phyloP scores from a whole-genome alignment of 2,113 vertebrate genomes.

The Myocastor coypus region DNA sequence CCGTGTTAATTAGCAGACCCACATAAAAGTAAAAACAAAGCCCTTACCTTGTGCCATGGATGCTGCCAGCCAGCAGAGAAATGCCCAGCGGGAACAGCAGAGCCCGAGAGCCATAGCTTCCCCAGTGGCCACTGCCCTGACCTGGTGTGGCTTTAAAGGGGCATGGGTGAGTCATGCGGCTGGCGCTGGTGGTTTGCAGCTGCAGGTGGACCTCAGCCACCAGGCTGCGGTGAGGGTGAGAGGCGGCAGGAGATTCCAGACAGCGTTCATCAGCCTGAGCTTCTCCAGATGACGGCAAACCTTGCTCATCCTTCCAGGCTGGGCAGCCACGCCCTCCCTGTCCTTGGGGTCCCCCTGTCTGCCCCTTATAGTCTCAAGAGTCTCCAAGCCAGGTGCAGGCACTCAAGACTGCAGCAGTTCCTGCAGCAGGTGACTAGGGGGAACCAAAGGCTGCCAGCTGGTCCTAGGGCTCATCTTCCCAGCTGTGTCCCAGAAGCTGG shows the following conservation, averaged over 20 bases:
- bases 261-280: constrained; percentile 55
- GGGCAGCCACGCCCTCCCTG: not conserved
- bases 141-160: constrained; percentile 65
- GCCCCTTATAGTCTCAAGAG: not conserved
- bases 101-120: constrained; percentile 69
- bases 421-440: not conserved
- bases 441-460: not conserved
- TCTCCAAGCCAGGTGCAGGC: not conserved
- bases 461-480: not conserved
- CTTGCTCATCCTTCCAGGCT: not conserved
- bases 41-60: constrained; percentile 76
- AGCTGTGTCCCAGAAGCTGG: not conserved
- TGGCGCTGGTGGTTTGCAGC: constrained; percentile 59
- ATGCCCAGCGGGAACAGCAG: constrained; percentile 6
- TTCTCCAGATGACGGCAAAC: not conserved
- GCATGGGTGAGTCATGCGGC: constrained; percentile 67
- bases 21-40: not conserved
- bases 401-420: not conserved
- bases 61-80: constrained; percentile 63
- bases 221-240: constrained; percentile 39
- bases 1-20: not conserved
- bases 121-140: not conserved
- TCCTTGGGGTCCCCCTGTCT: not conserved
- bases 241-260: constrained; percentile 67
- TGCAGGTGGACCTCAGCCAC: constrained; percentile 56